These are phyloP conservation scores for Zingel zingel DNA, from an alignment of 2,113 vertebrate genomes.

Conservation along the genomic window DNA sequence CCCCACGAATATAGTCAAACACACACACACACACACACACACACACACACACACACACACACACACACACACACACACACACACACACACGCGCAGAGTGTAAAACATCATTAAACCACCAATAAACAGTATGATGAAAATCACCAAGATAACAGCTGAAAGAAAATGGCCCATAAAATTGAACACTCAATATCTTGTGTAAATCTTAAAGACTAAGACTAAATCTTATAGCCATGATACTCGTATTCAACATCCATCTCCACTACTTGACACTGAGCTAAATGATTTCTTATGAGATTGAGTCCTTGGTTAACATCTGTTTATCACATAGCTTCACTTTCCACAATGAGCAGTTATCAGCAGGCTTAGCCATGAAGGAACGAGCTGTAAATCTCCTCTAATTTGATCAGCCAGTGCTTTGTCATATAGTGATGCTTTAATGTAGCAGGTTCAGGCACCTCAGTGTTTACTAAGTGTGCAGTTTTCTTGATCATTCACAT, in stretches of 20 bases:
- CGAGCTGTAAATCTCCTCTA: slow-evolving; percentile 80
- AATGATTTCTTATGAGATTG: slow-evolving; percentile 69
- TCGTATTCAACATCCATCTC: slow-evolving; percentile 67
- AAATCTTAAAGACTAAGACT: neutral
- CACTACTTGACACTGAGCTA: slow-evolving; percentile 56
- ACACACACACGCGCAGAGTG: slow-evolving; percentile 34
- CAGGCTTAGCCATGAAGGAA: slow-evolving; percentile 58
- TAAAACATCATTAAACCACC: slow-evolving; percentile 61
- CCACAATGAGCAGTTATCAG: slow-evolving; percentile 66
- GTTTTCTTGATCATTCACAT: slow-evolving; percentile 85
- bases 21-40: slow-evolving; percentile 28
- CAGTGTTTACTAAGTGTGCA: slow-evolving; percentile 81
- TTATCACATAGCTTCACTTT: slow-evolving; percentile 70
- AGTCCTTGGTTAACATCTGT: slow-evolving; percentile 77
- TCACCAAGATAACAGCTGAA: slow-evolving; percentile 55
- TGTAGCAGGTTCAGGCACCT: slow-evolving; percentile 73
- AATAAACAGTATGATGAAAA: slow-evolving; percentile 70
- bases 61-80: slow-evolving; percentile 35
- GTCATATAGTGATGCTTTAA: slow-evolving; percentile 78
- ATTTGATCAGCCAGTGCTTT: slow-evolving; percentile 81
- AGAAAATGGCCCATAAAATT: slow-evolving; percentile 67
- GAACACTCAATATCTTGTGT: slow-evolving; percentile 55
- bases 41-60: too few relatives aligned
- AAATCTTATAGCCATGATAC: slow-evolving; percentile 52
- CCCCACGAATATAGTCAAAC: too few relatives aligned